Conservation (phyloP, 2,888 invertebrate species). For the Villa cingulata region DNA sequence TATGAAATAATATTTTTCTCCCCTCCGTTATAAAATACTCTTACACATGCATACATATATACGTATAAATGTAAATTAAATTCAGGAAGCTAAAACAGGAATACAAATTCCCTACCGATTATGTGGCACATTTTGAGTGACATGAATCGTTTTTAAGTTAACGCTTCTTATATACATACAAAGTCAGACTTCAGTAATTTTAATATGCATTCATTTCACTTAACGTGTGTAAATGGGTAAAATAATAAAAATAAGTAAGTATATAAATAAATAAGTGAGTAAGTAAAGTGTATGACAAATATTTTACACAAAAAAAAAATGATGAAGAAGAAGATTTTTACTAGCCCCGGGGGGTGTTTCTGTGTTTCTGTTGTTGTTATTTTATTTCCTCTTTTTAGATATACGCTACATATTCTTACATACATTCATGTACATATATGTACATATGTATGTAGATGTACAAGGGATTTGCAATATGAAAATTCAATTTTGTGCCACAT, state of each 20-base stretch:
- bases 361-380: too few relatives aligned
- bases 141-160: constrained; percentile 4
- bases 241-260: not conserved
- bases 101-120: constrained; percentile 11
- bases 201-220: too few relatives aligned
- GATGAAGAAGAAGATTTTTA: constrained; percentile 4
- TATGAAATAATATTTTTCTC: too few relatives aligned
- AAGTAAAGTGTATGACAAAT: not conserved
- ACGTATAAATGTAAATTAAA: not conserved
- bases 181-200: not conserved
- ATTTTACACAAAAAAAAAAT: too few relatives aligned
- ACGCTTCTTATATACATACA: not conserved
- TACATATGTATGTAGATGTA: too few relatives aligned
- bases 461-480: constrained; percentile 23
- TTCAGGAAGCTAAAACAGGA: not conserved
- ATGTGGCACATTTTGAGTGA: constrained; percentile 12
- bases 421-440: too few relatives aligned
- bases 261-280: not conserved
- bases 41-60: too few relatives aligned
- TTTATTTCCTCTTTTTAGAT: too few relatives aligned
- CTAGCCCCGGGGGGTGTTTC: constrained; percentile 9
- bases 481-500: constrained; percentile 35
- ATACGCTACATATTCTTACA: too few relatives aligned
- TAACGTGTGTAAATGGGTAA: too few relatives aligned
- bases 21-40: too few relatives aligned